A percentile compares a stretch with the other conserved stretches of the same genome.
phyloP scores from a whole-genome alignment of 2,797 vertebrate species.

The Onychomys arenicola region DNA sequence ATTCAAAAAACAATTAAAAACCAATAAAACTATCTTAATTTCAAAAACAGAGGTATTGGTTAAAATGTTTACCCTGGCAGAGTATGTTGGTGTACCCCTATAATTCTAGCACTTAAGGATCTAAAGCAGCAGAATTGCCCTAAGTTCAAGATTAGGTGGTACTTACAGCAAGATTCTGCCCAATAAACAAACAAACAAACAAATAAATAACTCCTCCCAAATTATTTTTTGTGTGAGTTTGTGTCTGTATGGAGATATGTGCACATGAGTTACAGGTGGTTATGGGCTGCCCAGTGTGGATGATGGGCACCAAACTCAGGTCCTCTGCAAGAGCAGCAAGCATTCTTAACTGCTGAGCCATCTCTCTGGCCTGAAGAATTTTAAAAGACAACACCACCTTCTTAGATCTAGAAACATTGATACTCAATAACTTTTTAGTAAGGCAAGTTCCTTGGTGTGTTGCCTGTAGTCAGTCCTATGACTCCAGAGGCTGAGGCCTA shows the following conservation, averaged over 20 bases:
- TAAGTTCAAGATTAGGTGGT: neutral
- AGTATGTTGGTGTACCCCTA: neutral
- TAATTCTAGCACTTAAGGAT: neutral
- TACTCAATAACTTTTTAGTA: neutral
- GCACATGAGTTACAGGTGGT: neutral
- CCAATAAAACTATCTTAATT: neutral
- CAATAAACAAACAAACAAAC: neutral
- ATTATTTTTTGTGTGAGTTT: neutral
- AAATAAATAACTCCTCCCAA: neutral
- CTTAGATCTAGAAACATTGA: neutral
- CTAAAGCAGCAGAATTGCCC: neutral
- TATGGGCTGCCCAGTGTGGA: neutral
- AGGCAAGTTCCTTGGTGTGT: neutral
- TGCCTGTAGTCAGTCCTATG: neutral
- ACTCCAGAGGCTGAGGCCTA: neutral
- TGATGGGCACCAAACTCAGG: neutral
- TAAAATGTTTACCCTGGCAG: neutral
- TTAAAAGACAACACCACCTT: neutral
- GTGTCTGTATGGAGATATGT: neutral
- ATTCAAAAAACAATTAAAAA: neutral
- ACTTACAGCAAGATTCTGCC: neutral
- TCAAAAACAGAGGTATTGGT: neutral
- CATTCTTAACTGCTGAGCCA: neutral
- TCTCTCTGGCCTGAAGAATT: neutral
- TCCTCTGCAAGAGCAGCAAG: neutral